Evolutionary conservation across 2,113 vertebrate species (phyloP).

Genomic region (Glaucidium brasilianum): DNA sequence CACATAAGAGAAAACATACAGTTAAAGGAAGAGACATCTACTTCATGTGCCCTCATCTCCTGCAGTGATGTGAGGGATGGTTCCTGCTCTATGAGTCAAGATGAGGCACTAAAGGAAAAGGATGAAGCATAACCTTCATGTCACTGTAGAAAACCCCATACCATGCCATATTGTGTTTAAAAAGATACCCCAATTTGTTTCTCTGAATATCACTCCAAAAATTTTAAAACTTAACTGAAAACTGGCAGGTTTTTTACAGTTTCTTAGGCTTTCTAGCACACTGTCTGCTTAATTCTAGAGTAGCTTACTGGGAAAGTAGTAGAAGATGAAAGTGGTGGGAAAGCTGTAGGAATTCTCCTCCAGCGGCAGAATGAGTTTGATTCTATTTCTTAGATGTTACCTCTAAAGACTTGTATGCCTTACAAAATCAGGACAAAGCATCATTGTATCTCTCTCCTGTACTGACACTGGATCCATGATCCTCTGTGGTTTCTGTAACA

Average conservation of each 20-base stretch:
- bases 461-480: background rate
- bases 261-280: background rate
- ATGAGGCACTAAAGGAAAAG: background rate
- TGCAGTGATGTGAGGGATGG: rapidly evolving
- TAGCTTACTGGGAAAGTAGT: background rate
- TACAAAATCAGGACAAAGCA: background rate
- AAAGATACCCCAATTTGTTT: background rate
- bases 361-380: background rate
- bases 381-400: background rate
- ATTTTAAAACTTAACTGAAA: background rate
- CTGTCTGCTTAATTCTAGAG: background rate
- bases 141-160: background rate
- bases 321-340: background rate
- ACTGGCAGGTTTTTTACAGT: background rate
- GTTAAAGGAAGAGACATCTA: background rate
- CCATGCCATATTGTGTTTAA: background rate
- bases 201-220: background rate
- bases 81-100: background rate
- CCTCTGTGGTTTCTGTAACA: background rate
- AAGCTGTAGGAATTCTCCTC: background rate
- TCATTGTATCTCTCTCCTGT: background rate
- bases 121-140: background rate
- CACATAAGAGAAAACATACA: background rate
- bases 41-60: background rate
- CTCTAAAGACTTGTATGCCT: background rate